Base-by-base conservation (phyloP, 2,797 vertebrate species). In the Monodelphis domestica region DNA sequence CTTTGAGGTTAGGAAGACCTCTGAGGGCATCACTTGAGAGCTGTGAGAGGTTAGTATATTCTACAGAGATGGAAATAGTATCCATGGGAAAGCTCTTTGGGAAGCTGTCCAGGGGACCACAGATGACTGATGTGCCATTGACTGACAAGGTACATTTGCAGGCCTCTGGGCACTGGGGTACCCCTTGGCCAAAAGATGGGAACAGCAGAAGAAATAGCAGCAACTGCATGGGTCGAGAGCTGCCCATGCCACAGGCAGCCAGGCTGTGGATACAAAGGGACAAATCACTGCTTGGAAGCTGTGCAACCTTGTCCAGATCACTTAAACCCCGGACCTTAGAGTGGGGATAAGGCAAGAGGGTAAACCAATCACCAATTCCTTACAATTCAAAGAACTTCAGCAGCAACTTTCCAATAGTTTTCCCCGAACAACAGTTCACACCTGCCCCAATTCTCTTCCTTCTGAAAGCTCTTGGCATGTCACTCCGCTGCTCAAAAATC, bases 1-100 rank as follows among this genome's bases (percentile, higher is more conserved):
- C 97, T 52, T 4, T 94, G 15, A 98, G 97, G 0, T 0, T 12
- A 0, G 91, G 12, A 26, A 89, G 3, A 0, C 90, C 95, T 0
- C 1, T 78, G 52, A 98, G 94, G 12, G 93, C 54, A 0, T 17
- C 0, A 0, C 91, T 87, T 0, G 53, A 56, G 70, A 98, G 92
- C 33, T 26, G 0, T 0, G 91, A 89, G 93, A 98, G 33, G 3
- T 95, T 97, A 12, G 97, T 98, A 94, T 98, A 98, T 96, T 98
- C 98, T 51, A 98, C 54, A 0, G 94, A 90, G 90, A 98, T 90
- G 54, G 53, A 91, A 29, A 52, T 0, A 0, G 96, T 97, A 91
- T 91, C 29, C 0, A 87, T 4, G 0, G 98, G 96, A 90, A 98
- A 90, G 52, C 2, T 1, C 0, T 0, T 0, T 29, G 98, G 97